Base-by-base conservation (phyloP, 2,888 invertebrate species). In the Hydrotaea diabolus region DNA sequence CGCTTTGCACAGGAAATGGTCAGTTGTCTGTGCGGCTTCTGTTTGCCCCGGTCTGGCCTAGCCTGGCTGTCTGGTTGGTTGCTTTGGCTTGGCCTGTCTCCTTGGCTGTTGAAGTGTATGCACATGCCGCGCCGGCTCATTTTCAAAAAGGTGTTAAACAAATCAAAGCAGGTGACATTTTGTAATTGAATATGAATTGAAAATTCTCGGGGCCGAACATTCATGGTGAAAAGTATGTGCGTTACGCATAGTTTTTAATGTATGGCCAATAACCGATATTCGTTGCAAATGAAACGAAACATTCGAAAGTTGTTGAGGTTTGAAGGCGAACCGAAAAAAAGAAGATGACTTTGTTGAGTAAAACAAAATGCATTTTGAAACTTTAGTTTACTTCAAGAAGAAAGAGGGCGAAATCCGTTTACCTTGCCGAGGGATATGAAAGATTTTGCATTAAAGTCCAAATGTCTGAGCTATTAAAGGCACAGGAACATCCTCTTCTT, bases 171-270 rank as follows among this genome's bases (percentile, higher is more conserved):
- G 84, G 69, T 75, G 86, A 78, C 77, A 79, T 85, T 82, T 77
- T 43, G 73, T 79, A 78, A 85, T 84, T 84, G 73, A 81, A 84
- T 85, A 74, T 80, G 80, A 76, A 82, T 83, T 80, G 21, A 57
- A 21, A 15, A 11, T 11, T 9, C 21, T 17, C 31, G 0, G 2
- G 39, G 9, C 19, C 4, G 13, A 19, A 36, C 64, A 2, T 36
- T n/a, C n/a, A n/a, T n/a, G n/a, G n/a, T n/a, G n/a, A 36, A 64
- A 64, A 64, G 8, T 2, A 31, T 64, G 0, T 64, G 64, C 15
- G 26, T 13, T 5, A 23, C 46, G 19, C 46, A 15, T 19, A 15
- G 23, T 66, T 69, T 66, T 73, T 55, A 55, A 64, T 79, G 39
- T 66, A 66, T 66, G 64, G 64, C 19, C 64, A 59, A 62, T 71